phyloP scores from a whole-genome alignment of 2,888 invertebrate species.

The Cinara cedri region DNA sequence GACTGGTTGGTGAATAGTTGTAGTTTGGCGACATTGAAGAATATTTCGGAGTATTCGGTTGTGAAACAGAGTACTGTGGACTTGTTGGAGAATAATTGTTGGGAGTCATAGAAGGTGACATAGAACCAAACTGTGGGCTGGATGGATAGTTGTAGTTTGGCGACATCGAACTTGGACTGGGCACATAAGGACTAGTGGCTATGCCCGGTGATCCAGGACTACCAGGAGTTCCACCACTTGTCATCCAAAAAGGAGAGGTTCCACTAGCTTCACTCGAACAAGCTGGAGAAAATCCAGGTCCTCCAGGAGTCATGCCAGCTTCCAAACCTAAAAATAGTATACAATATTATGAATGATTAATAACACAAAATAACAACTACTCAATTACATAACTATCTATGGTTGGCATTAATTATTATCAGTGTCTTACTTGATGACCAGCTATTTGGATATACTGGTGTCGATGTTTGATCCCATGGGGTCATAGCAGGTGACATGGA shows the following conservation, averaged over 20 bases:
- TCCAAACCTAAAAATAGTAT: slow-evolving; percentile 24
- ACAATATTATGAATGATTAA: too few relatives aligned
- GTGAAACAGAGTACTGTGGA: slow-evolving; percentile 82
- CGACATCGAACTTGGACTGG: slow-evolving; percentile 70
- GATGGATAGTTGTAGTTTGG: slow-evolving; percentile 70
- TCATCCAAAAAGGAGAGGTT: slow-evolving; percentile 78
- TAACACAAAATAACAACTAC: too few relatives aligned
- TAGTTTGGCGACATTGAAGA: slow-evolving; percentile 67
- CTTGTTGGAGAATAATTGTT: slow-evolving; percentile 83
- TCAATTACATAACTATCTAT: too few relatives aligned
- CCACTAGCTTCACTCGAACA: slow-evolving; percentile 93
- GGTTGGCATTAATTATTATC: neutral
- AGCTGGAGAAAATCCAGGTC: slow-evolving; percentile 96
- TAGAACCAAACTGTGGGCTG: slow-evolving; percentile 73
- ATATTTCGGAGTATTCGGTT: slow-evolving; percentile 69
- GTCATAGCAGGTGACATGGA: slow-evolving; percentile 92
- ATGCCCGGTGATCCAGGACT: slow-evolving; percentile 84
- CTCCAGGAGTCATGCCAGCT: slow-evolving; percentile 87
- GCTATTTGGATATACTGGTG: slow-evolving; percentile 80
- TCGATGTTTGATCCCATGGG: slow-evolving; percentile 84
- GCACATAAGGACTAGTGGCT: slow-evolving; percentile 80
- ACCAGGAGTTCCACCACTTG: slow-evolving; percentile 78
- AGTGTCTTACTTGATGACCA: slow-evolving; percentile 73
- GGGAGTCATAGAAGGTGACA: slow-evolving; percentile 77
- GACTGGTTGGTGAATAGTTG: slow-evolving; percentile 72